Percentiles rank a stretch among this genome's conserved stretches.
phyloP scores from a whole-genome alignment of 92 coral and sea anemone species.

The Bergia sp. region DNA sequence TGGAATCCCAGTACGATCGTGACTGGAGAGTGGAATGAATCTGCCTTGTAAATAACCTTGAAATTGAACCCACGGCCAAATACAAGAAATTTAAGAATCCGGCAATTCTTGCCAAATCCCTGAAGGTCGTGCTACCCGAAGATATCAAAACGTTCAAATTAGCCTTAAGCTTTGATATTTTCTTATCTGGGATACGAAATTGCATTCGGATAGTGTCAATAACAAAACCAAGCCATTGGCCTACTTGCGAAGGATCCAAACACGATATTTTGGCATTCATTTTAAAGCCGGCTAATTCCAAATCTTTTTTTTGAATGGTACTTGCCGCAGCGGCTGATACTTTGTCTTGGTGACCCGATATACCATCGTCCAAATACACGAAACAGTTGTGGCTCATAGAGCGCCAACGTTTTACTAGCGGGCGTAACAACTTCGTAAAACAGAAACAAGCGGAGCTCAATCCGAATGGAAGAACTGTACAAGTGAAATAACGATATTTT shows the following conservation, averaged over 20 bases:
- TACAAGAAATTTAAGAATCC: conserved; percentile 2
- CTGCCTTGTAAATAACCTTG: neutral
- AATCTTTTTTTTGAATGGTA: too few relatives aligned
- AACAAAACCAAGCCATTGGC: conserved; percentile 54
- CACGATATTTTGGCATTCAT: conserved; percentile 28
- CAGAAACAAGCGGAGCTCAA: conserved; percentile 26
- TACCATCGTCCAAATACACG: too few relatives aligned
- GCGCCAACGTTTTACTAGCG: too few relatives aligned
- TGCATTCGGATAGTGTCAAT: conserved; percentile 43
- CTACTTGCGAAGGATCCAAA: conserved; percentile 54
- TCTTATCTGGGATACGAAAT: conserved; percentile 31
- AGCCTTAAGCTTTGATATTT: neutral
- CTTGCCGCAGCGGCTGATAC: neutral
- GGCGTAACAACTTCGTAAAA: too few relatives aligned
- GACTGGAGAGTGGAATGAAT: neutral
- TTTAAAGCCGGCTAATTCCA: neutral
- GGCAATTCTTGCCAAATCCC: neutral
- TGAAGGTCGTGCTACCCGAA: neutral
- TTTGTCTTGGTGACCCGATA: neutral
- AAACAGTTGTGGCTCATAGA: too few relatives aligned
- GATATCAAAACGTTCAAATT: neutral
- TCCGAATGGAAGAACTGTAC: conserved; percentile 47
- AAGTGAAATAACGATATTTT: conserved; percentile 6
- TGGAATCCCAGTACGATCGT: neutral
- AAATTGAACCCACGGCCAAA: conserved; percentile 3